A percentile compares a stretch with the other conserved stretches of the same genome.
Evolutionary conservation across 1,140 invertebrate genomes (phyloP).

Genomic region (Euschistus heros): DNA sequence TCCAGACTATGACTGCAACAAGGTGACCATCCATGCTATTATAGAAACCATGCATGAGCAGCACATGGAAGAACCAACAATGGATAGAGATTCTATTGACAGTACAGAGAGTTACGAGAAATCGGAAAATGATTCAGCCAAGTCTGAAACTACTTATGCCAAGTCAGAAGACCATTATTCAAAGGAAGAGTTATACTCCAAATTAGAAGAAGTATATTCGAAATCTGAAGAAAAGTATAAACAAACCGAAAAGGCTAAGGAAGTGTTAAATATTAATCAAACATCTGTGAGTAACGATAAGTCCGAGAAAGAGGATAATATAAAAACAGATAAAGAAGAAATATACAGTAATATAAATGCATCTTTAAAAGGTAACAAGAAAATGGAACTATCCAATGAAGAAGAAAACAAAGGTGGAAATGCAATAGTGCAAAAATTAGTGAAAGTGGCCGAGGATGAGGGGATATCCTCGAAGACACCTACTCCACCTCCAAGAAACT

Average conservation of each 20-base stretch:
- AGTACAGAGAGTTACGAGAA: background rate
- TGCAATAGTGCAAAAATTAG: background rate
- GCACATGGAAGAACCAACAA: background rate
- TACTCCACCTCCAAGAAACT: conserved; percentile 10
- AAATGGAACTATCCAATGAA: background rate
- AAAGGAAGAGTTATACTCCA: no score
- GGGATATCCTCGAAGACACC: background rate
- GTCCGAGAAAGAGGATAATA: background rate
- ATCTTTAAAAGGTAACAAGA: background rate
- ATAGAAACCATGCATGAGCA: background rate
- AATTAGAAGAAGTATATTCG: no score
- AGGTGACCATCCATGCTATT: conserved; percentile 1
- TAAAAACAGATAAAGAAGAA: background rate
- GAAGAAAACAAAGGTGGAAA: background rate
- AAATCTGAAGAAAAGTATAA: no score
- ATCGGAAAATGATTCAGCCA: background rate
- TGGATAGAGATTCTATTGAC: background rate
- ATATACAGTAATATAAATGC: background rate
- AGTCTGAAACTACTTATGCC: no score
- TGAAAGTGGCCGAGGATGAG: conserved; percentile 7
- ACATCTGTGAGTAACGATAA: background rate
- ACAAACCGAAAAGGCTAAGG: no score
- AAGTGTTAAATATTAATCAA: background rate
- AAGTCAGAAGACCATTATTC: no score
- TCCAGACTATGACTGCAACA: background rate